Evolutionary conservation across 1,140 invertebrate genomes (phyloP), one percentile per base, ranked within the genome.

Genomic region (Solen grandis): DNA sequence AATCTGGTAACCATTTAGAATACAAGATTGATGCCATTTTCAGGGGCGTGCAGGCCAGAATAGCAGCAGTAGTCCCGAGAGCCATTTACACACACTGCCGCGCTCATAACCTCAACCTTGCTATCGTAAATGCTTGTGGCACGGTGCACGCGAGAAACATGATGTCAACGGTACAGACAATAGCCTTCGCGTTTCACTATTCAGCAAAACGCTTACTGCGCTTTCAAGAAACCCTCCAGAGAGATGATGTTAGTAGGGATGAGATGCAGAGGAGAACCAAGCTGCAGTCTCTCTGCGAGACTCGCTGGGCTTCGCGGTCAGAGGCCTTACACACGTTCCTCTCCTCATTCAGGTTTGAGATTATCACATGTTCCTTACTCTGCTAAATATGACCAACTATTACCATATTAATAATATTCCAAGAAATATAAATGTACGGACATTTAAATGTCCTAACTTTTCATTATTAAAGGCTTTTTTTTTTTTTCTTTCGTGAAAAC

Each of bases 41-140:
- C n/a, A 41, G 36, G 41, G 78, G 78, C 2, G 78, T 81, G 31
- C 78, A 81, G 33, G 78, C 70, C 0, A n/a, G 41, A 2, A 83
- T 83, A 3, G 3, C 52, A 50, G 35, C 55, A 38, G 13, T 35
- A 3, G 16, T 46, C 14, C 82, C 82, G 27, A 22, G 36, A 5
- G 82, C 77, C 4, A 19, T 54, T 2, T 84, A 84, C 62, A 69
- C 38, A 2, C 83, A 84, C 41, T 84, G 83, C 36, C 60, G 57
- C 59, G 63, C 59, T 16, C 83, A 85, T 65, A 55, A 38, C 54
- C 41, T 85, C 13, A 85, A 85, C 54, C 55, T 85, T 25, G 31
- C 66, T 14, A 75, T 85, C 29, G 22, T 75, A n/a, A 80, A 85
- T 41, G 38, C 54, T 2, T 69, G 60, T 22, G 57, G 75, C 22